Percentiles rank a stretch among this genome's conserved stretches.
Evolutionary conservation across 2,888 invertebrate genomes (phyloP).

Genomic region (Folsomia manolachei): DNA sequence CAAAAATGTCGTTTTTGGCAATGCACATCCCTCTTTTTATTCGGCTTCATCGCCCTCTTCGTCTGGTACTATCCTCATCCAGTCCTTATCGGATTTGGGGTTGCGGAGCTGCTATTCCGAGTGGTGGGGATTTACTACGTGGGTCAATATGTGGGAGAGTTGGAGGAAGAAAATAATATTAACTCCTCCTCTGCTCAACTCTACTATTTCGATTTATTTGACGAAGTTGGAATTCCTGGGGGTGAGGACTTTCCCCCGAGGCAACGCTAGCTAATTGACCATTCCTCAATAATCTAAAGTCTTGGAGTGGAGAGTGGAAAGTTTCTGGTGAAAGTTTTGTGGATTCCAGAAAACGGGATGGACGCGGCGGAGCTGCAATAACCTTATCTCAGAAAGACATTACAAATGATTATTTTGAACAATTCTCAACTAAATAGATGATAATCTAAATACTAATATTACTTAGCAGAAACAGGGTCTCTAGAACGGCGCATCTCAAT

Average conservation of each 20-base stretch:
- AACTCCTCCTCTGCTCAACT: constrained; percentile 39
- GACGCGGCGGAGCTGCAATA: neutral
- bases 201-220: constrained; percentile 35
- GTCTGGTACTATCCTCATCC: constrained; percentile 36
- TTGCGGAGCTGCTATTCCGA: constrained; percentile 38
- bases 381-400: neutral
- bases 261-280: too few species aligned
- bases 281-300: too few species aligned
- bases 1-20: constrained; percentile 47
- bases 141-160: constrained; percentile 38
- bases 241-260: neutral
- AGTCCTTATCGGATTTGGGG: constrained; percentile 29
- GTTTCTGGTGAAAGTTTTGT: too few species aligned
- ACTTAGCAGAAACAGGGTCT: neutral
- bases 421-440: neutral
- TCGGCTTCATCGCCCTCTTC: constrained; percentile 37
- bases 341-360: too few species aligned
- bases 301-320: too few species aligned
- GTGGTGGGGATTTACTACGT: constrained; percentile 41
- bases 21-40: constrained; percentile 41
- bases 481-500: neutral
- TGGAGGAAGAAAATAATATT: constrained; percentile 40
- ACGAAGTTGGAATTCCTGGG: neutral
- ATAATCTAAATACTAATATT: neutral
- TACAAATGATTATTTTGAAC: neutral